These are phyloP conservation scores for Spisula solida DNA, from an alignment of 2,888 invertebrate genomes.

Conservation along the genomic window DNA sequence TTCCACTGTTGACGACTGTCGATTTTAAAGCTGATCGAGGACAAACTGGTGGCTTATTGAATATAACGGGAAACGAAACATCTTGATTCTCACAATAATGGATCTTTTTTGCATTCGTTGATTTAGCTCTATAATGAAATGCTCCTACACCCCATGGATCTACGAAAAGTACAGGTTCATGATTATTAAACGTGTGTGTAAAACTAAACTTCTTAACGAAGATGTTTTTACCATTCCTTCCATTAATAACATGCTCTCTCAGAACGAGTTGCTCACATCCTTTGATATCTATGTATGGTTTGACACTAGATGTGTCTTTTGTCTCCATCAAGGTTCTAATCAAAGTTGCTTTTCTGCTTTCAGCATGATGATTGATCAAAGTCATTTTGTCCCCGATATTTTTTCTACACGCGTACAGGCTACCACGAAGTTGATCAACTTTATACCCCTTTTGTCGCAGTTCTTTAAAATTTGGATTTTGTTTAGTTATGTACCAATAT, in stretches of 20 bases:
- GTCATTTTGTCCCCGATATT: not conserved
- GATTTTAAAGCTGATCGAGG: conserved; percentile 24
- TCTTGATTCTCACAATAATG: conserved; percentile 33
- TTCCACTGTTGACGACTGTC: conserved; percentile 25
- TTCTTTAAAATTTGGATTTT: conserved; percentile 2
- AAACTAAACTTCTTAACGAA: conserved; percentile 3
- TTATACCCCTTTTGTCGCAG: conserved; percentile 2
- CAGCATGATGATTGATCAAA: not conserved
- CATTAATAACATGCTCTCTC: not conserved
- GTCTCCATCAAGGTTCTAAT: not conserved
- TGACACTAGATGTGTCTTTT: not conserved
- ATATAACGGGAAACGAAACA: conserved; percentile 38
- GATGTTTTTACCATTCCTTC: not conserved
- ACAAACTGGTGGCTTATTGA: conserved; percentile 39
- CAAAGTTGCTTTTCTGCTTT: not conserved
- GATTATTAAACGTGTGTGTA: not conserved
- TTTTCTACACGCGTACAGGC: conserved; percentile 1
- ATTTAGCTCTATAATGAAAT: conserved; percentile 29
- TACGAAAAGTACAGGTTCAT: conserved; percentile 19
- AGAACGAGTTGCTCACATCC: not conserved
- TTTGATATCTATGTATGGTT: not conserved
- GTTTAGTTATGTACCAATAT: conserved; percentile 14
- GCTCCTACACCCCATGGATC: conserved; percentile 36
- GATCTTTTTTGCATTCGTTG: not conserved
- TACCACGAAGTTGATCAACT: not conserved